Evolutionary conservation across 2,888 invertebrate species (phyloP), one percentile per base, ranked within the genome.

Genomic region (Melanophora roralis): DNA sequence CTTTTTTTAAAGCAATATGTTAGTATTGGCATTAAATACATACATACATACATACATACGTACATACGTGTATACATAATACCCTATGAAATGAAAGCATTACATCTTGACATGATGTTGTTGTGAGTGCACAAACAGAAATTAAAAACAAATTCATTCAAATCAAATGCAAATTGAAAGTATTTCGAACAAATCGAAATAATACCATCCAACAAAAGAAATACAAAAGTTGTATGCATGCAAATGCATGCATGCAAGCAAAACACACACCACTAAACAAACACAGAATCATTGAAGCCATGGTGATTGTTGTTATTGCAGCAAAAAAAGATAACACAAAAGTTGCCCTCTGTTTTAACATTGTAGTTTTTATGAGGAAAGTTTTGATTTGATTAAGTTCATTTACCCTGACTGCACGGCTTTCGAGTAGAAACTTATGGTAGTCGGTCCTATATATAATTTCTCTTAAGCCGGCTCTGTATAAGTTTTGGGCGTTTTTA

Each of bases 141-240:
- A 27, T 8, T n/a, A 53, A 68, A 62, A 51, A 36, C 53, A 75
- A 67, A 60, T 71, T 53, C 60, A 71, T 75, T 71, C 71, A 75
- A 75, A 79, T 79, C 75, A 72, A 80, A 75, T 80, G 72, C 72
- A 80, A 72, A 80, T 80, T 71, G 75, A 80, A 80, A 71, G 67
- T 67, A 75, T 79, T 79, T 67, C 67, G 36, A 38, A 64, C 71
- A 72, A 80, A 80, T 76, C 71, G 75, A 72, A 80, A 75, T 67
- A 74, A 60, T 53, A 62, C 68, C 64, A 59, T 65, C 38, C 64
- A 65, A 43, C 32, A 40, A 43, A 40, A 49, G 32, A 16, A 43
- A n/a, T 23, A 32, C 9, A 49, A 7, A 47, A 21, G 36, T 38
- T 34, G 23, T 32, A 53, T 45, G 27, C 11, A 38, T 8, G 14